These are phyloP conservation scores for Eunapius fragilis DNA, from an alignment of 37 sponge, comb jelly and placozoan species.

Conservation along the genomic window DNA sequence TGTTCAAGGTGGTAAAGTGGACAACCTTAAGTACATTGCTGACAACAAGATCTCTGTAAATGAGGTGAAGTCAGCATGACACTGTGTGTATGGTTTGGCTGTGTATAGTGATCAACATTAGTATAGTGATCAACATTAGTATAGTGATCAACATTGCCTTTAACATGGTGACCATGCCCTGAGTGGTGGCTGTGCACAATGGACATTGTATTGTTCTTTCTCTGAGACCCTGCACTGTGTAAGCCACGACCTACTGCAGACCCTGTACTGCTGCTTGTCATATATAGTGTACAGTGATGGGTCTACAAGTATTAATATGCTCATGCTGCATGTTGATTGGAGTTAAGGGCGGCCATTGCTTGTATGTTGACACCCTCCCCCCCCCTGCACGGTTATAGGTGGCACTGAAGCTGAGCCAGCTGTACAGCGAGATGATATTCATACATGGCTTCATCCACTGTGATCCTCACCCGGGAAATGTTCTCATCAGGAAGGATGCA, in stretches of 20 bases:
- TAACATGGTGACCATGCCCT: no score
- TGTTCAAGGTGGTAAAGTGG: constrained; percentile 80
- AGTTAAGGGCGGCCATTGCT: background rate
- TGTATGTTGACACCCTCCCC: background rate
- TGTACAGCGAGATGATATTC: constrained; percentile 97
- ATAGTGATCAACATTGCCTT: no score
- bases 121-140: no score
- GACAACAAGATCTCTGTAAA: constrained; percentile 41
- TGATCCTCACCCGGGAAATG: constrained; percentile 98
- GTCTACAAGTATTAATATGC: background rate
- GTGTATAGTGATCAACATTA: no score
- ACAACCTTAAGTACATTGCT: constrained; percentile 73
- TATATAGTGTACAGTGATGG: no score
- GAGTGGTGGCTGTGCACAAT: no score
- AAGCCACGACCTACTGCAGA: no score
- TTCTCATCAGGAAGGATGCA: constrained; percentile 62
- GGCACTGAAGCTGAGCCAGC: constrained; percentile 61
- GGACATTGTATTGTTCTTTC: no score
- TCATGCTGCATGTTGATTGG: background rate
- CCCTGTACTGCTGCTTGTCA: no score
- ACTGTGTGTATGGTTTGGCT: background rate
- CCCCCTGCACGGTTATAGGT: constrained; percentile 17
- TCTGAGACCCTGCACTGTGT: no score
- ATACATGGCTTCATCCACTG: constrained; percentile 89
- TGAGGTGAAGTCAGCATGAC: constrained; percentile 48